Base-by-base conservation (phyloP, 2,797 vertebrate genomes). In the Pipistrellus kuhlii region DNA sequence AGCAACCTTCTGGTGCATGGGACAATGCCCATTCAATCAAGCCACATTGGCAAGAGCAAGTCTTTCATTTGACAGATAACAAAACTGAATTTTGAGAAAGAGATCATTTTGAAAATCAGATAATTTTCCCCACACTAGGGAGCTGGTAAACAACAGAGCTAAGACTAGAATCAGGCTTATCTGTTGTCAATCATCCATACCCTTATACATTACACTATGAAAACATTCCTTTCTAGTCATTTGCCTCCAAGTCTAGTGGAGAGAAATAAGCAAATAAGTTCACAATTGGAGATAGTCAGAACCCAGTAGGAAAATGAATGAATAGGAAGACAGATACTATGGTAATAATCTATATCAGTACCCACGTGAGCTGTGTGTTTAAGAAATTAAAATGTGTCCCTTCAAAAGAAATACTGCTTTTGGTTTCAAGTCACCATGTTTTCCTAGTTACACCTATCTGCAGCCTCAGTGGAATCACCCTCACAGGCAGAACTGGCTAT, bases 321-420 rank as follows among this genome's bases (percentile, higher is more conserved):
- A 85, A 77, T 21, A 20, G 64, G 32, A 85, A 92, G 69, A 46
- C 11, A 92, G 21, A 66, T 53, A 38, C 12, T 76, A 41, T 1
- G 4, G 38, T 41, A 72, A 88, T 66, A 87, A 71, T n/a, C 21
- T 51, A 84, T 2, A 38, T 27, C 66, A 81, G 9, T 46, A 83
- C 20, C 44, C 59, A 68, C 1, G 14, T 69, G 27, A 62, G 11
- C 30, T 30, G 1, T 18, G 38, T 13, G 23, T 51, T 35, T 32
- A 57, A 76, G 80, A 27, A 89, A 32, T 84, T 41, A 64, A 88
- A 53, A 64, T 57, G 25, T 77, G 53, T 73, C 44, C 62, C 30
- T 88, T 95, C 53, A 48, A 75, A 82, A 48, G 35, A 73, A 95
- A 72, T 30, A 32, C 1, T 25, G 14, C 46, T 73, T 85, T 75